Evolutionary conservation across 2,797 vertebrate genomes (phyloP).

Genomic region (Melanotaenia boesemani): DNA sequence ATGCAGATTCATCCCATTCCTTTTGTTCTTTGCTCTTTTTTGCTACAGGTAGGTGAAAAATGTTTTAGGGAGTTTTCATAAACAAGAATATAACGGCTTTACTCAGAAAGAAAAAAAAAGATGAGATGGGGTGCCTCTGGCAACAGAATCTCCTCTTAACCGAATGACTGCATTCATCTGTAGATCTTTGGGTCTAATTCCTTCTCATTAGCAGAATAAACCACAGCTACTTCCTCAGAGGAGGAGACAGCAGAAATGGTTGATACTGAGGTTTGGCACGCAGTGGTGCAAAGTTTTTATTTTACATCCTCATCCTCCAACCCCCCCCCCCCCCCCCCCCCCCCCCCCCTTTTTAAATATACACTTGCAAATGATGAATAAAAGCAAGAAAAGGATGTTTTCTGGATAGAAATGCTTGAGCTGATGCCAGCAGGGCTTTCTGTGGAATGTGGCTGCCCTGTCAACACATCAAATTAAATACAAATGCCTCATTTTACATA

Average conservation of each 20-base stretch:
- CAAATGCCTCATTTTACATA: constrained; percentile 57
- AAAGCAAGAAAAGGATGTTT: constrained; percentile 41
- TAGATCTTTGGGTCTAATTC: constrained; percentile 30
- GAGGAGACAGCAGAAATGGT: constrained; percentile 37
- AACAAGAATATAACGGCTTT: background rate
- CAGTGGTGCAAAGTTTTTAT: constrained; percentile 56
- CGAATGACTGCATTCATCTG: constrained; percentile 18
- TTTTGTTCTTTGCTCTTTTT: background rate
- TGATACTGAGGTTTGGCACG: constrained; percentile 45
- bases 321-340: background rate
- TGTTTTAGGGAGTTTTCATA: no score
- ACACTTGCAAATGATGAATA: constrained; percentile 40
- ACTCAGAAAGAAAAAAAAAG: background rate
- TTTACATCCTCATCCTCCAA: constrained; percentile 43
- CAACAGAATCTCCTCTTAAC: constrained; percentile 24
- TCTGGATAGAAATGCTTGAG: constrained; percentile 38
- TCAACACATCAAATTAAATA: constrained; percentile 62
- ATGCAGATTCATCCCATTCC: background rate
- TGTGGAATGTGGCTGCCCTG: constrained; percentile 36
- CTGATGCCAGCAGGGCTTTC: constrained; percentile 32
- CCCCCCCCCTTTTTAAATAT: constrained; percentile 36
- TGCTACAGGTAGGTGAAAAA: background rate
- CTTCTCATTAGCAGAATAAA: constrained; percentile 40
- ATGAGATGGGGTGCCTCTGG: background rate
- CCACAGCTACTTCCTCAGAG: constrained; percentile 37